phyloP scores from a whole-genome alignment of 1,140 invertebrate species.

The Drosophila grimshawi region DNA sequence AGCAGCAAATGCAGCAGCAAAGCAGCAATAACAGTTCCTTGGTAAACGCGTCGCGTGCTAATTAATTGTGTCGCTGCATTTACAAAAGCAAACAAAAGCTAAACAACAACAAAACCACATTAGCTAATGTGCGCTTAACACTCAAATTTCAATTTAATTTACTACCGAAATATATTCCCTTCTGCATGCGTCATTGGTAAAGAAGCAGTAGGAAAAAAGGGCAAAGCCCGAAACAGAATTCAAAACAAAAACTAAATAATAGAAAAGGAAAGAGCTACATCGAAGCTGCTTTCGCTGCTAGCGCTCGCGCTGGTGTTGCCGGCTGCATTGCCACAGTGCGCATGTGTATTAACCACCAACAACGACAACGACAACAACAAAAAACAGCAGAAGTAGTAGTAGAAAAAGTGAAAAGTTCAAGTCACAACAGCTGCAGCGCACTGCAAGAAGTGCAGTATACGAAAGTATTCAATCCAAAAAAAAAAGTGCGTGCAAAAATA shows the following conservation, averaged over 20 bases:
- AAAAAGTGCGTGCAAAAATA: slow-evolving; percentile 5
- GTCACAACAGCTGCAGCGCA: slow-evolving; percentile 14
- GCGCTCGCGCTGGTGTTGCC: slow-evolving; percentile 43
- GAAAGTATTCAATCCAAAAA: no score
- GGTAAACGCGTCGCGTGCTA: slow-evolving; percentile 41
- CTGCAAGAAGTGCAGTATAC: not conserved
- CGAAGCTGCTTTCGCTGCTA: slow-evolving; percentile 35
- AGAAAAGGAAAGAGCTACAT: slow-evolving; percentile 25
- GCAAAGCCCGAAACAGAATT: slow-evolving; percentile 50
- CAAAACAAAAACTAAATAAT: slow-evolving; percentile 58
- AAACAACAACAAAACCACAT: slow-evolving; percentile 24
- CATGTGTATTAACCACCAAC: slow-evolving; percentile 61
- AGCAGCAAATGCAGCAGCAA: slow-evolving; percentile 3
- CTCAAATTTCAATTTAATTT: slow-evolving; percentile 65
- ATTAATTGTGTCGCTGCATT: slow-evolving; percentile 50
- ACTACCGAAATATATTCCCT: slow-evolving; percentile 24
- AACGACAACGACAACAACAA: slow-evolving; percentile 27
- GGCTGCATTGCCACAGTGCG: slow-evolving; percentile 57
- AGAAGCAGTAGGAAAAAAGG: slow-evolving; percentile 43
- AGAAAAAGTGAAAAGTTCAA: slow-evolving; percentile 60
- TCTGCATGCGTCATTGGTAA: slow-evolving; percentile 70
- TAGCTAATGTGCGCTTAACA: slow-evolving; percentile 68
- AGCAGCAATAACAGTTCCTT: slow-evolving; percentile 32
- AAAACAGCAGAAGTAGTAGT: slow-evolving; percentile 14
- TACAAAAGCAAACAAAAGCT: slow-evolving; percentile 50